Evolutionary conservation across 1,140 invertebrate genomes (phyloP).

Genomic region (Pogonus chalceus): DNA sequence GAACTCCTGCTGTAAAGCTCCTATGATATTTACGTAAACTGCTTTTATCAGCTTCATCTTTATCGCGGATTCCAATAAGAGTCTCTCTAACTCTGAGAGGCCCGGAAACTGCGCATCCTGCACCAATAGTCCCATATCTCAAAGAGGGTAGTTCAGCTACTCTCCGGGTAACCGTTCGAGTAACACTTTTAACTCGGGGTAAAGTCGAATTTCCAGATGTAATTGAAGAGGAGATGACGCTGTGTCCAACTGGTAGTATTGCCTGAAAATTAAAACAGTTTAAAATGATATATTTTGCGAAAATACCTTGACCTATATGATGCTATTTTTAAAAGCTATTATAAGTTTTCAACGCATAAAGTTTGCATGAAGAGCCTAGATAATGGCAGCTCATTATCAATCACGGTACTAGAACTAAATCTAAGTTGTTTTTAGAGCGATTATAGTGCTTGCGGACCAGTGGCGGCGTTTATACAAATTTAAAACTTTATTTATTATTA

Average conservation of each 20-base stretch:
- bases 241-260: background rate
- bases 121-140: slow-evolving; percentile 24
- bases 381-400: too few relatives aligned
- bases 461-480: too few relatives aligned
- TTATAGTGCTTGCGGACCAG: too few relatives aligned
- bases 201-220: background rate
- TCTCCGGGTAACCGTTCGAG: slow-evolving; percentile 15
- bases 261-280: background rate
- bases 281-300: too few relatives aligned
- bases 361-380: too few relatives aligned
- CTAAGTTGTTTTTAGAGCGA: too few relatives aligned
- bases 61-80: background rate
- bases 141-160: slow-evolving; percentile 27
- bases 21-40: background rate
- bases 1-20: background rate
- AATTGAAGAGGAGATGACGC: too few relatives aligned
- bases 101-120: slow-evolving; percentile 19
- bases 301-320: too few relatives aligned
- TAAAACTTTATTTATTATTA: too few relatives aligned
- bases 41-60: background rate
- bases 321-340: too few relatives aligned
- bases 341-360: too few relatives aligned
- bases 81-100: slow-evolving; percentile 18
- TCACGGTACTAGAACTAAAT: too few relatives aligned
- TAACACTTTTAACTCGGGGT: background rate